Conservation (phyloP, 2,113 vertebrate genomes). For the Speoplatyrhinus poulsoni region DNA sequence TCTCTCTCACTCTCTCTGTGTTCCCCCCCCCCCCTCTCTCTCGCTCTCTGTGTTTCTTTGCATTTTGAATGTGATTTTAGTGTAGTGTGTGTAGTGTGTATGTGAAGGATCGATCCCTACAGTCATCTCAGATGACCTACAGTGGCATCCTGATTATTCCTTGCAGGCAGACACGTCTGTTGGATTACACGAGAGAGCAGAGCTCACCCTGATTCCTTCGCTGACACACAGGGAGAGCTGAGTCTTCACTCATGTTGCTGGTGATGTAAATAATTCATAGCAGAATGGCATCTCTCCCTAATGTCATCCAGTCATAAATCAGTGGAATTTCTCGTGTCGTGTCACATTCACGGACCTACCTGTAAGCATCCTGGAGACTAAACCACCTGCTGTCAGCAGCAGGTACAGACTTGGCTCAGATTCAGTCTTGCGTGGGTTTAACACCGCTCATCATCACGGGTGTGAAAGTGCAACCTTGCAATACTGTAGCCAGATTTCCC, state of each 20-base stretch:
- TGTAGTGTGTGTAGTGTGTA: neutral
- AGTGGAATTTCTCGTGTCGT: slow-evolving; percentile 11
- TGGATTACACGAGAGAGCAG: slow-evolving; percentile 53
- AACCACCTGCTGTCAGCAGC: neutral
- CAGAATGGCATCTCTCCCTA: slow-evolving; percentile 44
- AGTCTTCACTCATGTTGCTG: slow-evolving; percentile 51
- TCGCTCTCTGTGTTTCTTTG: neutral
- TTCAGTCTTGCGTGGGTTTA: too few species aligned
- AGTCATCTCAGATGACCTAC: slow-evolving; percentile 71
- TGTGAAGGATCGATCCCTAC: slow-evolving; percentile 41
- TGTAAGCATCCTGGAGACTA: neutral
- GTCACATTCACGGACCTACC: too few species aligned
- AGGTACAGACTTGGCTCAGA: too few species aligned
- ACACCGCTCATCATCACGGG: too few species aligned
- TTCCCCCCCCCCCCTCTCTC: neutral
- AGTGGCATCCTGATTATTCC: slow-evolving; percentile 68
- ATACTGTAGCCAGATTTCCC: too few species aligned
- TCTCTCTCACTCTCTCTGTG: neutral
- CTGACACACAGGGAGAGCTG: slow-evolving; percentile 29
- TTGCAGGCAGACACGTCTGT: slow-evolving; percentile 61
- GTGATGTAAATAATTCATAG: slow-evolving; percentile 56
- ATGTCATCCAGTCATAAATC: slow-evolving; percentile 37
- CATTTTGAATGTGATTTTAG: slow-evolving; percentile 1
- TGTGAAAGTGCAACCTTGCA: too few species aligned
- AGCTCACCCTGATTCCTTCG: slow-evolving; percentile 53